These are phyloP conservation scores for Brenthis ino DNA, from an alignment of 2,888 invertebrate genomes.

Conservation along the genomic window DNA sequence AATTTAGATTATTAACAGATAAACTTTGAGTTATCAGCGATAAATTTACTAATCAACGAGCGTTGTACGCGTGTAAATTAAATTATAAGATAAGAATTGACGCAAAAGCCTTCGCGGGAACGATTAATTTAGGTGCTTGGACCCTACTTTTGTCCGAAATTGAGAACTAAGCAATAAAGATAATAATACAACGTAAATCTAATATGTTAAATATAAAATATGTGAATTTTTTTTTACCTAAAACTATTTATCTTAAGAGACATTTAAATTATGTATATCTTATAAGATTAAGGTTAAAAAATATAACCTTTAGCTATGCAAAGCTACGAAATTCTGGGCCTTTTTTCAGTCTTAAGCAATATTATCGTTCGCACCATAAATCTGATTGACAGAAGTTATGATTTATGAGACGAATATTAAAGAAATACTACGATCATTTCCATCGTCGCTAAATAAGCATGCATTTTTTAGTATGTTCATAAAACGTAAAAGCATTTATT, in stretches of 20 bases:
- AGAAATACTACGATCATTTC: slow-evolving; percentile 49
- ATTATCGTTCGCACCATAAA: slow-evolving; percentile 57
- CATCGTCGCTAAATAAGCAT: slow-evolving; percentile 61
- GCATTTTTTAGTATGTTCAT: slow-evolving; percentile 60
- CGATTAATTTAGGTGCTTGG: slow-evolving; percentile 63
- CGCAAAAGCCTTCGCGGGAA: slow-evolving; percentile 57
- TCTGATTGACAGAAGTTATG: slow-evolving; percentile 58
- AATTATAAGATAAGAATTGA: slow-evolving; percentile 73
- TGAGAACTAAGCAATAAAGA: slow-evolving; percentile 54
- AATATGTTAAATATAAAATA: slow-evolving; percentile 50
- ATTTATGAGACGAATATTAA: slow-evolving; percentile 54
- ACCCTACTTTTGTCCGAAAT: slow-evolving; percentile 51
- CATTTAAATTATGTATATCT: slow-evolving; percentile 33
- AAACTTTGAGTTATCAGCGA: slow-evolving; percentile 61
- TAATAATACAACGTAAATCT: slow-evolving; percentile 50
- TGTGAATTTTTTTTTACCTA: slow-evolving; percentile 41
- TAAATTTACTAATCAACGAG: slow-evolving; percentile 67
- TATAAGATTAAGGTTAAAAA: slow-evolving; percentile 38
- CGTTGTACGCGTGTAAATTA: slow-evolving; percentile 67
- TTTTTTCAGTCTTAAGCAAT: slow-evolving; percentile 62
- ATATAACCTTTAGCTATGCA: slow-evolving; percentile 36
- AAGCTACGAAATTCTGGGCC: slow-evolving; percentile 58
- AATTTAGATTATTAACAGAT: slow-evolving; percentile 67
- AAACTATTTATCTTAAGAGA: slow-evolving; percentile 37
- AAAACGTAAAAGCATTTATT: slow-evolving; percentile 61